Conservation (phyloP, 2,113 vertebrate species). For the Cyphomyrus discorhynchus region DNA sequence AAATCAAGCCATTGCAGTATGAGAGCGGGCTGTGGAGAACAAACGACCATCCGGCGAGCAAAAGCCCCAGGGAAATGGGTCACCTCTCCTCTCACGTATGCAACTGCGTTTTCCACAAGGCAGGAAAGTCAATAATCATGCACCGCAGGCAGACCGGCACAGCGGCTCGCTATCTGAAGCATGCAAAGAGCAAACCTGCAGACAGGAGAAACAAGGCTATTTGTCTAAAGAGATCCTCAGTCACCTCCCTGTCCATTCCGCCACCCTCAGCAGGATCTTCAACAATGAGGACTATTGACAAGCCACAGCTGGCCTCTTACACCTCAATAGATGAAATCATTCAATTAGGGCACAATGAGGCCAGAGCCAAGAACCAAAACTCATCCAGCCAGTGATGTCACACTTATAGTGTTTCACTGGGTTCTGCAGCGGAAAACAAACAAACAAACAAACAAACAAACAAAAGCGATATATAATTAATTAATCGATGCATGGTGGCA, state of each 20-base stretch:
- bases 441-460: background rate
- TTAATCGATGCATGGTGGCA: background rate
- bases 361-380: background rate
- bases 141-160: slow-evolving; percentile 53
- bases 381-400: background rate
- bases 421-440: background rate
- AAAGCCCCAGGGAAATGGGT: slow-evolving; percentile 68
- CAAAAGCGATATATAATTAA: background rate
- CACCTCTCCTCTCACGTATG: slow-evolving; percentile 58
- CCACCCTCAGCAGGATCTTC: background rate
- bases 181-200: background rate
- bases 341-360: slow-evolving; percentile 4
- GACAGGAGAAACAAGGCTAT: slow-evolving; percentile 2
- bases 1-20: background rate
- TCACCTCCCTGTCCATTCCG: background rate
- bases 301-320: background rate
- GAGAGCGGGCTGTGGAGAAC: slow-evolving; percentile 41
- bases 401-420: background rate
- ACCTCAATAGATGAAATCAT: slow-evolving; percentile 10
- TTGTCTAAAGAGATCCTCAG: background rate
- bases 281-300: slow-evolving; percentile 9
- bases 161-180: slow-evolving; percentile 39
- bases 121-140: slow-evolving; percentile 61
- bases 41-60: slow-evolving; percentile 56
- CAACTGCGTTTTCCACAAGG: slow-evolving; percentile 46